These are phyloP conservation scores for Tetramorium bicarinatum DNA, from an alignment of 2,888 invertebrate genomes.

Conservation along the genomic window DNA sequence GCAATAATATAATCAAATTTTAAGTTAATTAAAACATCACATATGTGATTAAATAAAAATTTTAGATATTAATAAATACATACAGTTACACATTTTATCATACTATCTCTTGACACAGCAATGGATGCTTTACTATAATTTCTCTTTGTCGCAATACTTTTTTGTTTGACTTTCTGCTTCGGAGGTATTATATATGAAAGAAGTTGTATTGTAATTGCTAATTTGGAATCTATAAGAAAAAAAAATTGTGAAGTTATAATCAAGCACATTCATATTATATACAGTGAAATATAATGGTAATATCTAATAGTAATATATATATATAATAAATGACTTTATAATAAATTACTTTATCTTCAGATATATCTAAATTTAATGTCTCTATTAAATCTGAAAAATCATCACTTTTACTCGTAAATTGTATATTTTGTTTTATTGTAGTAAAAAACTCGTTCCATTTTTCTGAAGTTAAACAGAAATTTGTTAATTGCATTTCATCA, in stretches of 20 bases:
- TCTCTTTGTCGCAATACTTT: not conserved
- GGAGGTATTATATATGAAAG: not conserved
- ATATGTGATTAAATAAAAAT: not conserved
- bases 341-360: conserved; percentile 5
- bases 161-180: conserved; percentile 15
- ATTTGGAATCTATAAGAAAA: not conserved
- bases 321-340: too few species aligned
- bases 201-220: not conserved
- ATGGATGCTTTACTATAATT: conserved; percentile 7
- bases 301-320: too few species aligned
- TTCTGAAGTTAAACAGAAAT: not conserved
- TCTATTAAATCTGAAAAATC: not conserved
- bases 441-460: conserved; percentile 16
- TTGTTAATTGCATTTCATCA: not conserved
- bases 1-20: not conserved
- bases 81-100: conserved; percentile 16
- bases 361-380: conserved; percentile 12
- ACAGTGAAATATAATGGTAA: not conserved
- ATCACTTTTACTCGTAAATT: conserved; percentile 2
- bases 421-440: not conserved
- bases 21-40: not conserved
- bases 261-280: not conserved
- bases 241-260: not conserved
- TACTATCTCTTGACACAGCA: conserved; percentile 3
- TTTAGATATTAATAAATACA: not conserved